Evolutionary conservation across 2,888 invertebrate species (phyloP), one percentile per base, ranked within the genome.

Genomic region (Pomacea canaliculata): DNA sequence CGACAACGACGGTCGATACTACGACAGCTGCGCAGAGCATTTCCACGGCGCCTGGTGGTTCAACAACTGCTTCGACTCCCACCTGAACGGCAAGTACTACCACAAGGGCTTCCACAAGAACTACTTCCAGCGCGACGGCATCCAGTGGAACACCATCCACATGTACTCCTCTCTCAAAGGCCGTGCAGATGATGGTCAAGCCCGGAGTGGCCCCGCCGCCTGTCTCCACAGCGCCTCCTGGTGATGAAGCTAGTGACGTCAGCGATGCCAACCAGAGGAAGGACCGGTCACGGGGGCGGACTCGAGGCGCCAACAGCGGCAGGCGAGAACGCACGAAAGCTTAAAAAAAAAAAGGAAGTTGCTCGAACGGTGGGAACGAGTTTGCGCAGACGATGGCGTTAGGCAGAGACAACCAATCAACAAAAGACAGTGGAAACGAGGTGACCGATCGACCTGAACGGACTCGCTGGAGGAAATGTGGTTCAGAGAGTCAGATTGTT

Each of bases 1-100:
- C 68, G 98, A 98, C 90, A 93, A 96, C 86, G 98, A 98, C 89
- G 95, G 85, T 51, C 86, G 90, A 74, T 86, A 84, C 82, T 87
- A 88, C 83, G 89, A 90, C 84, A 90, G 88, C 83, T 90, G 90
- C 77, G 90, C 90, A 9, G 83, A 86, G 73, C 84, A 85, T 74
- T 89, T 86, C 82, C 83, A 86, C 56, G 89, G 90, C 18, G 89
- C 88, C 19, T 90, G 90, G 90, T 90, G 90, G 90, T 90, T 89
- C 81, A 87, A 86, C 70, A 88, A 86, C 77, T 90, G 90, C 78
- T 90, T 88, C 78, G 88, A 89, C 76, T 85, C 87, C 18, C 88
- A 90, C 80, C 83, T 90, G n/a, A 90, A 90, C 78, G 90, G 90
- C 63, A 81, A 84, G 69, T 90, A 89, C 80, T 90, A 89, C 80